phyloP scores from a whole-genome alignment of 2,797 vertebrate genomes.

The Rhynchotus rufescens region DNA sequence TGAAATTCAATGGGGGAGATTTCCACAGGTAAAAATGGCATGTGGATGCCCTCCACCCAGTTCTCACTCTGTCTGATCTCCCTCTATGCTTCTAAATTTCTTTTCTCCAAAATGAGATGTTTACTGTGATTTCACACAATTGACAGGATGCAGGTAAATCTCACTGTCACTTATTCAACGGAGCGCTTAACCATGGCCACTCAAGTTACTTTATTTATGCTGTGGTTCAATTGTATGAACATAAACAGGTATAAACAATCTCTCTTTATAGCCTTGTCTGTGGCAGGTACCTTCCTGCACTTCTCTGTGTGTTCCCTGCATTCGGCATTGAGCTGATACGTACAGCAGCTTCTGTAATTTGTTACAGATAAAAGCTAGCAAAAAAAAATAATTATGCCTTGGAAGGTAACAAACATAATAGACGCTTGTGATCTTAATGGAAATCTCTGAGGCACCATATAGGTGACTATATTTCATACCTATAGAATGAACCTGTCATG shows the following conservation, averaged over 20 bases:
- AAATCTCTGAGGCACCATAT: not conserved
- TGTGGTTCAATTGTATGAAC: not conserved
- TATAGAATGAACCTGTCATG: rapidly evolving
- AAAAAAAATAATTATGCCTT: not conserved
- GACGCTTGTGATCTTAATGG: rapidly evolving
- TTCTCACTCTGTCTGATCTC: not conserved
- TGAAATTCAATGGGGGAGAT: not conserved
- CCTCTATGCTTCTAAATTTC: not conserved
- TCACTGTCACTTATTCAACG: not conserved
- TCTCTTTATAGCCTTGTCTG: not conserved
- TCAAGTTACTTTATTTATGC: not conserved
- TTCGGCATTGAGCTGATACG: not conserved
- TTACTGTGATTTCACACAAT: not conserved
- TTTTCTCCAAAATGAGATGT: not conserved
- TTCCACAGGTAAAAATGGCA: not conserved
- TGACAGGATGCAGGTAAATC: not conserved
- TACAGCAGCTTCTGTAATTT: not conserved
- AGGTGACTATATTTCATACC: not conserved
- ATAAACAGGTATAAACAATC: not conserved
- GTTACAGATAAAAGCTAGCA: not conserved
- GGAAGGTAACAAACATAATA: not conserved
- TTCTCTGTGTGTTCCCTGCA: not conserved
- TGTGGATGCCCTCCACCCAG: not conserved
- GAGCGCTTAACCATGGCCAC: not conserved
- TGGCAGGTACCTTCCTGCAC: not conserved